Conservation (phyloP, 2,113 vertebrate genomes). For the Polyodon spathula region DNA sequence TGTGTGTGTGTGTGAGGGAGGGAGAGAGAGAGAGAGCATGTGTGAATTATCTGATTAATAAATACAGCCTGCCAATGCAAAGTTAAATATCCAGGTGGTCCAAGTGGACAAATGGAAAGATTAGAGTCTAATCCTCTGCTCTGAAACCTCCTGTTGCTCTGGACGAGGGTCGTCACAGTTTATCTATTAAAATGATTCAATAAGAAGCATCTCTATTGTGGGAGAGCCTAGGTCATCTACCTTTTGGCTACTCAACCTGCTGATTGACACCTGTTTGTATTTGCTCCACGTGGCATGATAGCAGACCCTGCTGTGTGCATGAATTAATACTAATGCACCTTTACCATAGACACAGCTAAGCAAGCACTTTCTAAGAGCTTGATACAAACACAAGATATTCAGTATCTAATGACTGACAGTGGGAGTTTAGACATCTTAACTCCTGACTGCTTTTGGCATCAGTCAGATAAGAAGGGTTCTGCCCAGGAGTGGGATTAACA, state of each 20-base stretch:
- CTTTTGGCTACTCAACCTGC: slow-evolving; percentile 35
- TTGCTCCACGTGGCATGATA: slow-evolving; percentile 31
- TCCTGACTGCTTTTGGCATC: slow-evolving; percentile 21
- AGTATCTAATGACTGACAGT: slow-evolving; percentile 56
- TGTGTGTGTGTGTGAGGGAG: no score
- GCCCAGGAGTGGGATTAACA: slow-evolving; percentile 46
- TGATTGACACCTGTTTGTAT: slow-evolving; percentile 47
- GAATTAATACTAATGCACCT: slow-evolving; percentile 61
- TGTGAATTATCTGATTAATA: no score
- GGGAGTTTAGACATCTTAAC: slow-evolving; percentile 44
- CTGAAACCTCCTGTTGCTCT: not conserved
- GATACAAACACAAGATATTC: slow-evolving; percentile 54
- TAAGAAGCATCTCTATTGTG: not conserved
- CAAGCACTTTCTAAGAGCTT: slow-evolving; percentile 41
- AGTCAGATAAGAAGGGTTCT: slow-evolving; percentile 25
- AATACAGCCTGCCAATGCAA: no score
- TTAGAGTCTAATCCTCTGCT: not conserved
- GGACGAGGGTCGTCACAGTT: not conserved
- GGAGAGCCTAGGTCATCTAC: not conserved
- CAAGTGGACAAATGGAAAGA: not conserved
- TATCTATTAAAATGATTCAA: not conserved
- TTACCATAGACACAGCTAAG: slow-evolving; percentile 37
- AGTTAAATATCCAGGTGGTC: not conserved
- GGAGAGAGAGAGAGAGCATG: no score
- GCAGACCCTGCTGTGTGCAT: slow-evolving; percentile 45